phyloP scores from a whole-genome alignment of 2,888 invertebrate species.

The Drosophila fungiperda region DNA sequence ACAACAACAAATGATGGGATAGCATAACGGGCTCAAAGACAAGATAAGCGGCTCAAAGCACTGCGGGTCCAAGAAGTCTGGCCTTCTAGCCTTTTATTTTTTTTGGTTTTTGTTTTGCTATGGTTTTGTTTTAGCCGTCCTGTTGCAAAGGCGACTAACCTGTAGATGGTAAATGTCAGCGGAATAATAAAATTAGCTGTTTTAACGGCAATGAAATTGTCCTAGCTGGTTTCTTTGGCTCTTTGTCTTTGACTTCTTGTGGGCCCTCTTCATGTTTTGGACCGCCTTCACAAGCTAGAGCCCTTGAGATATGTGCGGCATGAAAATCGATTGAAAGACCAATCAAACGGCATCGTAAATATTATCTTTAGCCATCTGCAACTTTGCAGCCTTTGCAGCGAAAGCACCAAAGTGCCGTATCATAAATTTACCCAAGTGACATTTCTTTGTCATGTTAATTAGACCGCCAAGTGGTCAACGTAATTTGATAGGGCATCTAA shows the following conservation, averaged over 20 bases:
- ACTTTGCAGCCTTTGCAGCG: conserved; percentile 49
- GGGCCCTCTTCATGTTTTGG: conserved; percentile 8
- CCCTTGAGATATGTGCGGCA: conserved; percentile 52
- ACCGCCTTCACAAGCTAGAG: conserved; percentile 28
- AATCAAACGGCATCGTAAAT: conserved; percentile 79
- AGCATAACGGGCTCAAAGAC: conserved; percentile 72
- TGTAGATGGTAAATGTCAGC: conserved; percentile 67
- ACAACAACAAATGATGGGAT: conserved; percentile 61
- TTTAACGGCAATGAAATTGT: conserved; percentile 76
- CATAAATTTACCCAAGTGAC: conserved; percentile 74
- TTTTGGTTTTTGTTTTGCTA: not conserved
- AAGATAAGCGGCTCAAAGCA: conserved; percentile 63
- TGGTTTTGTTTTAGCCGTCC: conserved; percentile 3
- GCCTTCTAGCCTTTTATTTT: conserved; percentile 5
- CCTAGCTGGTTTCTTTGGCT: conserved; percentile 34
- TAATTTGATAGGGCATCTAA: conserved; percentile 81
- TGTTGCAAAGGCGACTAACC: conserved; percentile 34
- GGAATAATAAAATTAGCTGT: conserved; percentile 82
- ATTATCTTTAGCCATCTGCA: conserved; percentile 73
- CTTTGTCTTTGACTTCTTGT: not conserved
- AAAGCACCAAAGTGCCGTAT: conserved; percentile 58
- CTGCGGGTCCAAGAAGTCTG: conserved; percentile 53
- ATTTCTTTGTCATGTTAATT: conserved; percentile 83
- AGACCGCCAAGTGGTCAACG: conserved; percentile 76
- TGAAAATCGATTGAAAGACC: conserved; percentile 70